Evolutionary conservation across 2,888 invertebrate genomes (phyloP).

Genomic region (Linnaemya vulpina): DNA sequence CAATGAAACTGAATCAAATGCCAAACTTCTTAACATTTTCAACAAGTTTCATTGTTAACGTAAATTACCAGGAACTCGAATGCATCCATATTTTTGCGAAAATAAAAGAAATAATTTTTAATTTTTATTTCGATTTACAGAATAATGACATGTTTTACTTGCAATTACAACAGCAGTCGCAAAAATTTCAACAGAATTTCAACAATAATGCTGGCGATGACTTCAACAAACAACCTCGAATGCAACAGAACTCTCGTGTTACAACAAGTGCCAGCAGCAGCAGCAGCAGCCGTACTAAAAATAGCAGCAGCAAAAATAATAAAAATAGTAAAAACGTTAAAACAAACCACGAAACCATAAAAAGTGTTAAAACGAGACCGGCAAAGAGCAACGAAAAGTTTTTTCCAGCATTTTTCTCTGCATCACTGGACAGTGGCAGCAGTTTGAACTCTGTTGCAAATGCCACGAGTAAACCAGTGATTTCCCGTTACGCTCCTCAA

Average conservation of each 20-base stretch:
- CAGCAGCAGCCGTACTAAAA: background rate
- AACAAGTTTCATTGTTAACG: background rate
- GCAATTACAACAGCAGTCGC: slow-evolving; percentile 79
- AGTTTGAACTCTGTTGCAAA: background rate
- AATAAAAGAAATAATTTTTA: background rate
- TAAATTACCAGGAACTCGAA: background rate
- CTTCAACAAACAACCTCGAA: slow-evolving; percentile 10
- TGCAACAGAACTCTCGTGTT: background rate
- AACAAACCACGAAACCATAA: slow-evolving; percentile 58
- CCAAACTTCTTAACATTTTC: background rate
- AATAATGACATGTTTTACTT: slow-evolving; percentile 82
- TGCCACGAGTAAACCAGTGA: slow-evolving; percentile 3
- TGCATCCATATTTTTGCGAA: background rate
- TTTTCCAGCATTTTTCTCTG: slow-evolving; percentile 37
- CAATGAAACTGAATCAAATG: slow-evolving; percentile 1
- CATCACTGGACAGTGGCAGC: background rate
- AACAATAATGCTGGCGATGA: slow-evolving; percentile 15
- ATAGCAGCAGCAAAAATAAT: slow-evolving; percentile 2
- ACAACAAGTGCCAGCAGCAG: slow-evolving; percentile 44
- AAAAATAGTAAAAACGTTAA: slow-evolving; percentile 37
- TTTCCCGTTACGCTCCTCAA: slow-evolving; percentile 89
- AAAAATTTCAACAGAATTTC: slow-evolving; percentile 76
- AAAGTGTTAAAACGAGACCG: slow-evolving; percentile 50
- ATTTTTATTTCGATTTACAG: slow-evolving; percentile 72
- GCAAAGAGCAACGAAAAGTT: slow-evolving; percentile 38